phyloP scores from a whole-genome alignment of 2,888 invertebrate genomes.

The Zootermopsis nevadensis region DNA sequence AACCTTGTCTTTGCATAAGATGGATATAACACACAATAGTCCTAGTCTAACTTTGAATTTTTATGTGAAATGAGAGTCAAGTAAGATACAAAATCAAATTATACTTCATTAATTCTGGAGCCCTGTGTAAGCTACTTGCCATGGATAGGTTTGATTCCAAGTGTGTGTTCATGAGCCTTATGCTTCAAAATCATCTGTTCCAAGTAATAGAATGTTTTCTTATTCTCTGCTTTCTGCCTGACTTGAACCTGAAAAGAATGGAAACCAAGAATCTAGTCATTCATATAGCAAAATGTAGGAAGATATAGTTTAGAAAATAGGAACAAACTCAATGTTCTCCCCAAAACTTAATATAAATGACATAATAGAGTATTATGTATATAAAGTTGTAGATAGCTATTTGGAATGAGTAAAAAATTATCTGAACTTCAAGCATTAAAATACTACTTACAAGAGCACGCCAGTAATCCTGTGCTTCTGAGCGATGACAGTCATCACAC shows the following conservation, averaged over 20 bases:
- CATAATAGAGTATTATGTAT: neutral
- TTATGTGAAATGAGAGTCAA: no score
- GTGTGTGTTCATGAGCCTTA: constrained; percentile 88
- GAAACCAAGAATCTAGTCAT: no score
- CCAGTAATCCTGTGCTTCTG: constrained; percentile 99
- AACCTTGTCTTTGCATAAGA: no score
- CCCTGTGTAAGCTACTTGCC: constrained; percentile 66
- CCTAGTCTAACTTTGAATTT: no score
- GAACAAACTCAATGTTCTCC: no score
- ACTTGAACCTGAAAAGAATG: constrained; percentile 78
- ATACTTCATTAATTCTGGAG: no score
- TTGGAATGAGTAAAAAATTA: neutral
- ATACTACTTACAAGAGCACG: constrained; percentile 74
- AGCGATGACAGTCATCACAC: constrained; percentile 97
- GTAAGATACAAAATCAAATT: no score
- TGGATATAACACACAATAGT: no score
- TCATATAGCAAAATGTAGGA: no score
- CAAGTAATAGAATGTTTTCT: constrained; percentile 96
- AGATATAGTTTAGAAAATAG: no score
- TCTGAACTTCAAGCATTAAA: neutral
- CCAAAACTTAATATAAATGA: neutral
- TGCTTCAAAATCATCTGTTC: constrained; percentile 98
- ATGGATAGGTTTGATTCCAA: constrained; percentile 87
- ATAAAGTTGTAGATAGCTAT: no score
- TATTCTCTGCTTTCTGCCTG: constrained; percentile 88